Conservation (phyloP, 2,113 vertebrate genomes). For the Spea bombifrons region DNA sequence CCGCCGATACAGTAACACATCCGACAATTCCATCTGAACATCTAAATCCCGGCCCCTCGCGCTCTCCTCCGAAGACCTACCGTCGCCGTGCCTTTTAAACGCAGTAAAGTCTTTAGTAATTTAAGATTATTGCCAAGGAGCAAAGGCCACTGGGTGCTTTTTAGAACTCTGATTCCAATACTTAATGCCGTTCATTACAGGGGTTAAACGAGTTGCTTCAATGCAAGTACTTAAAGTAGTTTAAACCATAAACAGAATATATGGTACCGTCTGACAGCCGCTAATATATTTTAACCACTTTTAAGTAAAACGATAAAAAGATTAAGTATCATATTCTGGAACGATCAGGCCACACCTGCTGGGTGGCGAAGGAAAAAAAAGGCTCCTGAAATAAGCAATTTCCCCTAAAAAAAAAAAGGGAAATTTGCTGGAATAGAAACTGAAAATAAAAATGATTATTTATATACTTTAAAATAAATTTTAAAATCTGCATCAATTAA, state of each 20-base stretch:
- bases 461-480: no score
- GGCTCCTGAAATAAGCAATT: slow-evolving; percentile 16
- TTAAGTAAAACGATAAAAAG: slow-evolving; percentile 65
- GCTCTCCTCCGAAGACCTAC: slow-evolving; percentile 6
- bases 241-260: slow-evolving; percentile 79
- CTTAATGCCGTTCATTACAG: slow-evolving; percentile 71
- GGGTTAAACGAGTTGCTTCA: slow-evolving; percentile 79
- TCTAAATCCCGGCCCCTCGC: background rate
- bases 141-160: slow-evolving; percentile 73
- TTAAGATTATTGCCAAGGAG: slow-evolving; percentile 76
- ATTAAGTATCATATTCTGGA: slow-evolving; percentile 62
- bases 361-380: slow-evolving; percentile 53
- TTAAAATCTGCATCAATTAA: no score
- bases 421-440: no score
- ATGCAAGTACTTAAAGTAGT: slow-evolving; percentile 75
- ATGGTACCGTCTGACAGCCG: slow-evolving; percentile 71
- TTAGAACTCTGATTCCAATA: slow-evolving; percentile 65
- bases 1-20: background rate
- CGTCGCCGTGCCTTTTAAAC: slow-evolving; percentile 61
- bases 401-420: no score
- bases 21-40: background rate
- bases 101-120: slow-evolving; percentile 75
- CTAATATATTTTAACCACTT: slow-evolving; percentile 73
- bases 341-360: slow-evolving; percentile 56
- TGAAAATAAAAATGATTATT: no score